These are phyloP conservation scores for Aleiodes testaceus DNA, from an alignment of 2,888 invertebrate species.

Conservation along the genomic window DNA sequence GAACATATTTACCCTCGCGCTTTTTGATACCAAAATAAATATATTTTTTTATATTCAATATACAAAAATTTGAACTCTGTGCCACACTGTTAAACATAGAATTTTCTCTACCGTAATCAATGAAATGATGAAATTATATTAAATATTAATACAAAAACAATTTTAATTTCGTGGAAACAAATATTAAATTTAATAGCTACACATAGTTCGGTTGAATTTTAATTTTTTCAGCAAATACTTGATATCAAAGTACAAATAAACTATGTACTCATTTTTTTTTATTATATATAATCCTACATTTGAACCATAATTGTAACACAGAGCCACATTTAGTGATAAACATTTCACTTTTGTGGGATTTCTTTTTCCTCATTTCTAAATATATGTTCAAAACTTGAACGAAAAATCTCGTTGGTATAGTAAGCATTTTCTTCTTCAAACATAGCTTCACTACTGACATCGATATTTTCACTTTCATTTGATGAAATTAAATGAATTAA, in stretches of 20 bases:
- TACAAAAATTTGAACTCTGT: constrained; percentile 32
- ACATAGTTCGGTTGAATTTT: constrained; percentile 2
- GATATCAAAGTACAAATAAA: constrained; percentile 60
- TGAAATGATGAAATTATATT: constrained; percentile 5
- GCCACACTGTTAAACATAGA: constrained; percentile 8
- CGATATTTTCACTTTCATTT: constrained; percentile 16
- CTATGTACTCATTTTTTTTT: constrained; percentile 48
- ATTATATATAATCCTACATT: constrained; percentile 47
- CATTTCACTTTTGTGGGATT: constrained; percentile 3
- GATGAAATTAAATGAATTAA: constrained; percentile 4
- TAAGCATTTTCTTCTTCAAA: constrained; percentile 33
- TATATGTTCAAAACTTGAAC: constrained; percentile 17
- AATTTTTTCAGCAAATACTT: constrained; percentile 38
- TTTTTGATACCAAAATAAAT: constrained; percentile 34
- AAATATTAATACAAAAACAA: constrained; percentile 7
- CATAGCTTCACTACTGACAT: constrained; percentile 34
- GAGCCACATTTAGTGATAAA: constrained; percentile 39
- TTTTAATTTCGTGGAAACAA: background rate
- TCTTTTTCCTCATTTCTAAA: background rate
- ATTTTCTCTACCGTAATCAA: background rate
- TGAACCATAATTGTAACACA: constrained; percentile 47
- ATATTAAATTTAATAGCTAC: constrained; percentile 4
- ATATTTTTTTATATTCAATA: constrained; percentile 23
- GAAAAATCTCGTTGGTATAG: constrained; percentile 24
- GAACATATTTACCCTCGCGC: constrained; percentile 18